Evolutionary conservation across 2,888 invertebrate species (phyloP).

Genomic region (Meiosimyza decipiens): DNA sequence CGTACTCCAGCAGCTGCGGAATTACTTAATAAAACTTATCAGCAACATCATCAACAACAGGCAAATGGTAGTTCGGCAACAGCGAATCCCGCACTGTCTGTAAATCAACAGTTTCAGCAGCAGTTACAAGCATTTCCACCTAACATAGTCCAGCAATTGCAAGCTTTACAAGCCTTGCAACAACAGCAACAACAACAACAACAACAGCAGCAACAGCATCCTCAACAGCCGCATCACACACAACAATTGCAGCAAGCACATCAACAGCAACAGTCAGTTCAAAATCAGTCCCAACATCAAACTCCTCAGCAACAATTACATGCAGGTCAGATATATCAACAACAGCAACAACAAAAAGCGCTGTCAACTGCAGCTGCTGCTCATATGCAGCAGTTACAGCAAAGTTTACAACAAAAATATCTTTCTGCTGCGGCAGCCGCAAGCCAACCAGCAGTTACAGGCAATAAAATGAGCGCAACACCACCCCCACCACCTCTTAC

Average conservation of each 20-base stretch:
- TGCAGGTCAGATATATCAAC: constrained; percentile 50
- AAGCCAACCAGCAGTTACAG: constrained; percentile 39
- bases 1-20: constrained; percentile 61
- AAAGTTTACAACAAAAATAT: constrained; percentile 48
- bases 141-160: constrained; percentile 57
- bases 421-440: constrained; percentile 49
- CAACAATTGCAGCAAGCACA: constrained; percentile 50
- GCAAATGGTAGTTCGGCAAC: constrained; percentile 55
- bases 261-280: constrained; percentile 45
- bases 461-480: constrained; percentile 45
- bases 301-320: constrained; percentile 38
- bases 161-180: constrained; percentile 51
- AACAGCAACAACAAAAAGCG: constrained; percentile 51
- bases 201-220: constrained; percentile 56
- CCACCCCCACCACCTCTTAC: constrained; percentile 47
- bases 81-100: constrained; percentile 46
- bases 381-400: constrained; percentile 49
- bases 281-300: constrained; percentile 47
- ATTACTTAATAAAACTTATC: constrained; percentile 55
- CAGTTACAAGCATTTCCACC: constrained; percentile 56
- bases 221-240: constrained; percentile 52
- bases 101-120: constrained; percentile 54
- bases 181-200: constrained; percentile 69
- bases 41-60: constrained; percentile 55
- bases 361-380: constrained; percentile 44